Conservation (phyloP, 2,888 invertebrate genomes). For the Pharmacophagus antenor region DNA sequence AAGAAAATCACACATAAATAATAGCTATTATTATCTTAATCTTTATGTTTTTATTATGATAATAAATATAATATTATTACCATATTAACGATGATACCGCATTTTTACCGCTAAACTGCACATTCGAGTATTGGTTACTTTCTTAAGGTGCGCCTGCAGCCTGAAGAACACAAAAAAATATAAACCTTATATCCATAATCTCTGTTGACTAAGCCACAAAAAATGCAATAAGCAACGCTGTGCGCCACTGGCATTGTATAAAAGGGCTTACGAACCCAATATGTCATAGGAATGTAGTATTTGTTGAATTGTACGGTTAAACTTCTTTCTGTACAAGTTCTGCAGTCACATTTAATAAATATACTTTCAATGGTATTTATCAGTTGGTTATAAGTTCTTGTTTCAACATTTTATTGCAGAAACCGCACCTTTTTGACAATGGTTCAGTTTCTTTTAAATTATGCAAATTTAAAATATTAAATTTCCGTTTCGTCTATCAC, state of each 20-base stretch:
- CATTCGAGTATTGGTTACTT: conserved; percentile 12
- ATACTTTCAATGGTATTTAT: not conserved
- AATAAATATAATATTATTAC: not conserved
- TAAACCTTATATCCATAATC: conserved; percentile 4
- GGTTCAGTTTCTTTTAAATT: not conserved
- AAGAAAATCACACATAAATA: not conserved
- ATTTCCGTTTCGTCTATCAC: not conserved
- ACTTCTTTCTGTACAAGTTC: conserved; percentile 14
- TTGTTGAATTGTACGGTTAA: too few species aligned
- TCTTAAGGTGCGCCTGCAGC: conserved; percentile 24
- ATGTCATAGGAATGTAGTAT: conserved; percentile 21
- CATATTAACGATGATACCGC: not conserved
- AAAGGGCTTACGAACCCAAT: conserved; percentile 16
- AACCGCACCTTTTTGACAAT: conserved; percentile 3
- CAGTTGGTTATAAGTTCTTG: not conserved
- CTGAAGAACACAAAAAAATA: conserved; percentile 7
- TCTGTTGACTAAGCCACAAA: conserved; percentile 19
- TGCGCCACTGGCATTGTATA: conserved; percentile 14
- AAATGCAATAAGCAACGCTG: conserved; percentile 18
- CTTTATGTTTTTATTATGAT: not conserved
- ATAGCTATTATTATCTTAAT: too few species aligned
- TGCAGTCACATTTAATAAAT: not conserved
- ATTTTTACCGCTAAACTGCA: not conserved
- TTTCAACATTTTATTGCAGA: not conserved
- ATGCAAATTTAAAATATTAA: not conserved